Evolutionary conservation across 2,888 invertebrate species (phyloP).

Genomic region (Molorchus minor): DNA sequence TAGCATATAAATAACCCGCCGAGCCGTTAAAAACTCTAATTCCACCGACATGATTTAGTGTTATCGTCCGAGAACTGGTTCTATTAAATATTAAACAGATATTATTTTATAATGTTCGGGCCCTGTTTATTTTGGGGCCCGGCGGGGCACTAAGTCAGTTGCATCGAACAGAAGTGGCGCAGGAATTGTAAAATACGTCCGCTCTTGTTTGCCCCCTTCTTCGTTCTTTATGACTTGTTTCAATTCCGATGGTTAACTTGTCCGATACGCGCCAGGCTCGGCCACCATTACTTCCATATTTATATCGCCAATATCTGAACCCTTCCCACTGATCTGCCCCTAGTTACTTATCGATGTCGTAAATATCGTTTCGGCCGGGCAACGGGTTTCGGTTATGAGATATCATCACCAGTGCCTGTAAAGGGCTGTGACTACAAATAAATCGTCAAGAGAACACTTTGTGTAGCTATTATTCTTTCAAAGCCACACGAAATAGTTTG

Average conservation of each 20-base stretch:
- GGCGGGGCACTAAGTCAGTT: slow-evolving; percentile 22
- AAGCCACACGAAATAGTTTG: too few species aligned
- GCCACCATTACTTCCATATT: slow-evolving; percentile 44
- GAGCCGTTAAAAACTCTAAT: slow-evolving; percentile 57
- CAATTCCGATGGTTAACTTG: slow-evolving; percentile 41
- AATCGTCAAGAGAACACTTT: too few species aligned
- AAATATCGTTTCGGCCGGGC: slow-evolving; percentile 22
- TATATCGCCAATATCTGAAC: slow-evolving; percentile 37
- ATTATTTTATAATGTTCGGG: slow-evolving; percentile 39
- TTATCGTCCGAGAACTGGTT: slow-evolving; percentile 56
- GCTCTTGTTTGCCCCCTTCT: slow-evolving; percentile 49
- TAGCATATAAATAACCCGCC: slow-evolving; percentile 57
- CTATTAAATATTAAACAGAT: slow-evolving; percentile 59
- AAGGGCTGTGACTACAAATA: slow-evolving; percentile 12
- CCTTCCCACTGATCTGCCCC: slow-evolving; percentile 34
- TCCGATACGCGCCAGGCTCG: slow-evolving; percentile 36
- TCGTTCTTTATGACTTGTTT: slow-evolving; percentile 45
- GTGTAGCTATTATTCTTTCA: too few species aligned
- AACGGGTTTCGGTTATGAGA: slow-evolving; percentile 28
- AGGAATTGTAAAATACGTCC: slow-evolving; percentile 52
- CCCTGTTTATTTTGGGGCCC: slow-evolving; percentile 26
- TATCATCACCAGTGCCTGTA: slow-evolving; percentile 16
- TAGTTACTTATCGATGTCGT: slow-evolving; percentile 34
- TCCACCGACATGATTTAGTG: slow-evolving; percentile 59
- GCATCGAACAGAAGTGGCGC: slow-evolving; percentile 51